Percentiles rank a stretch among this genome's conserved stretches.
Conservation (phyloP, 2,797 vertebrate genomes). For the Margarornis squamiger region DNA sequence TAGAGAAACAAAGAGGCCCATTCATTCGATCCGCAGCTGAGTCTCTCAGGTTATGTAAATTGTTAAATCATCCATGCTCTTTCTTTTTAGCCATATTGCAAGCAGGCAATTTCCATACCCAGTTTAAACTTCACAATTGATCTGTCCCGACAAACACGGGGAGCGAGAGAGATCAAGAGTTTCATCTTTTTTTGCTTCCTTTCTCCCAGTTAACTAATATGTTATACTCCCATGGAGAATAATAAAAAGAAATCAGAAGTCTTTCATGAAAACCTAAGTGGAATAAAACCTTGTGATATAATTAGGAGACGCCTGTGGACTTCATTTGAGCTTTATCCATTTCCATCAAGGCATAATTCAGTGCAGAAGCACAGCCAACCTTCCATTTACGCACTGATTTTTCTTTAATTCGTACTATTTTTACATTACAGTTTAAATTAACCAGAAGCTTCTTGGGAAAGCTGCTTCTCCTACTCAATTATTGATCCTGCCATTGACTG, state of each 20-base stretch:
- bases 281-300: constrained; percentile 34
- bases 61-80: constrained; percentile 41
- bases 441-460: not conserved
- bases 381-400: not conserved
- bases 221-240: not conserved
- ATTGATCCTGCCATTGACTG: not conserved
- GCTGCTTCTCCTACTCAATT: not conserved
- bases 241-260: constrained; percentile 15
- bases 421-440: not conserved
- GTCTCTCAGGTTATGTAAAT: constrained; percentile 63
- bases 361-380: not conserved
- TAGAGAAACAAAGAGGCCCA: constrained; percentile 19
- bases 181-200: not conserved
- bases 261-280: constrained; percentile 7
- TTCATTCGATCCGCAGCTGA: constrained; percentile 37
- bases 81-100: constrained; percentile 34
- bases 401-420: not conserved
- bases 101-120: constrained; percentile 55
- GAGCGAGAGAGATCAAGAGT: not conserved
- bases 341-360: not conserved
- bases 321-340: not conserved
- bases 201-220: constrained; percentile 11
- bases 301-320: constrained; percentile 17
- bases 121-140: constrained; percentile 14
- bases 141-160: not conserved